A percentile compares a stretch with the other conserved stretches of the same genome.
Evolutionary conservation across 2,888 invertebrate genomes (phyloP).

Genomic region (Epinotia nisella): DNA sequence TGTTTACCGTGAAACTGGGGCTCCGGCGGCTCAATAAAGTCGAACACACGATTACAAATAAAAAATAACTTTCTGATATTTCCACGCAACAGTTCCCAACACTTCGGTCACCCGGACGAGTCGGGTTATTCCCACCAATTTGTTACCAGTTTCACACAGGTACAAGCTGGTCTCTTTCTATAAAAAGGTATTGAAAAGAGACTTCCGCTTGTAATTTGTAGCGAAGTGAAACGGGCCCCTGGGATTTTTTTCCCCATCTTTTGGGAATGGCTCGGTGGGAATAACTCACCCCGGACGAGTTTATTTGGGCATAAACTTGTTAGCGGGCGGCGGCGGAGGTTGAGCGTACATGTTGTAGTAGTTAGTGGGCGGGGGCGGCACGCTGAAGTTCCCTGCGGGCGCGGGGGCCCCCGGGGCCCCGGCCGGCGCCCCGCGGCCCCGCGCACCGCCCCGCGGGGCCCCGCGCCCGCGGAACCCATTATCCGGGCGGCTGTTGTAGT

Average conservation of each 20-base stretch:
- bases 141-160: too few relatives aligned
- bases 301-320: conserved; percentile 44
- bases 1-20: neutral
- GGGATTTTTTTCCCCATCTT: too few relatives aligned
- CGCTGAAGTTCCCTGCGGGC: conserved; percentile 49
- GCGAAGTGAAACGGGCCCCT: too few relatives aligned
- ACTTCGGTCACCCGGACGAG: too few relatives aligned
- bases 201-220: too few relatives aligned
- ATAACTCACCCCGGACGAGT: neutral
- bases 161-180: too few relatives aligned
- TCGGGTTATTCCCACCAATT: too few relatives aligned
- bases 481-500: conserved; percentile 40
- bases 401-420: conserved; percentile 48
- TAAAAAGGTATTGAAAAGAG: too few relatives aligned
- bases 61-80: neutral
- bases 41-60: neutral
- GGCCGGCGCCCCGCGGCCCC: conserved; percentile 30
- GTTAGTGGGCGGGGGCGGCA: conserved; percentile 69
- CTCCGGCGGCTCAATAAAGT: neutral
- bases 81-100: neutral
- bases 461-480: conserved; percentile 48
- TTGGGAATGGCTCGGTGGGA: too few relatives aligned
- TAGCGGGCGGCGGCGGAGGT: conserved; percentile 70
- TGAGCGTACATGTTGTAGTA: conserved; percentile 80
- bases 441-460: conserved; percentile 42